phyloP scores from a whole-genome alignment of 1,140 invertebrate genomes.

The Ceratitis capitata region DNA sequence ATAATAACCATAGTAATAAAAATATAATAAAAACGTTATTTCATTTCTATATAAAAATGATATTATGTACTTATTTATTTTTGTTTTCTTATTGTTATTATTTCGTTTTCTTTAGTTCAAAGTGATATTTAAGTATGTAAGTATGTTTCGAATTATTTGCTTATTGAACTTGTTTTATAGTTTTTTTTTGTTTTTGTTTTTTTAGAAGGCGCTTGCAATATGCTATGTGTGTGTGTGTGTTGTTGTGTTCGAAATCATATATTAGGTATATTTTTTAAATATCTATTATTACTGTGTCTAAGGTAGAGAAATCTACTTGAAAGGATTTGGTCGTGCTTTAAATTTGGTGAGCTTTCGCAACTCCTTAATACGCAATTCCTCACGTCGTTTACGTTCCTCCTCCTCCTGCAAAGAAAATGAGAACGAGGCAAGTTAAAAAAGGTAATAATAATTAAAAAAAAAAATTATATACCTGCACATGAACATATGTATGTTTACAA shows the following conservation, averaged over 20 bases:
- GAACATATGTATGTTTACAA: too few relatives aligned
- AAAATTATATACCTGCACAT: too few relatives aligned
- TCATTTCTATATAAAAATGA: slow-evolving; percentile 12
- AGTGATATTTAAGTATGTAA: not conserved
- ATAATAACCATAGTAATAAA: slow-evolving; percentile 15
- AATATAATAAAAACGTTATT: slow-evolving; percentile 1
- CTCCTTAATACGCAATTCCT: slow-evolving; percentile 54
- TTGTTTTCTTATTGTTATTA: not conserved
- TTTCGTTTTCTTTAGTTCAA: not conserved
- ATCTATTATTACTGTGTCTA: not conserved
- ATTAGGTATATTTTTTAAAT: not conserved
- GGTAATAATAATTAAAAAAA: too few relatives aligned
- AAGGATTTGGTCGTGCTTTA: slow-evolving; percentile 63
- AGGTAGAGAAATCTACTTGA: slow-evolving; percentile 50
- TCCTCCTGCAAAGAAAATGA: slow-evolving; percentile 57
- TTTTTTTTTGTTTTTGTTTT: not conserved
- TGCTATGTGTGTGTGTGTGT: slow-evolving; percentile 15
- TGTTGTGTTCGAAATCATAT: slow-evolving; percentile 1
- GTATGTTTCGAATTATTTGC: not conserved
- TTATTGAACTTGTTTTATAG: not conserved
- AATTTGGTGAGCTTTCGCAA: slow-evolving; percentile 59
- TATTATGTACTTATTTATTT: not conserved
- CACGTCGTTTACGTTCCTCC: slow-evolving; percentile 55
- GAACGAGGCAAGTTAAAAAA: too few relatives aligned
- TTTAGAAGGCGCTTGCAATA: not conserved